These are phyloP conservation scores for Phaethon lepturus DNA, from an alignment of 2,113 vertebrate species.

Conservation along the genomic window DNA sequence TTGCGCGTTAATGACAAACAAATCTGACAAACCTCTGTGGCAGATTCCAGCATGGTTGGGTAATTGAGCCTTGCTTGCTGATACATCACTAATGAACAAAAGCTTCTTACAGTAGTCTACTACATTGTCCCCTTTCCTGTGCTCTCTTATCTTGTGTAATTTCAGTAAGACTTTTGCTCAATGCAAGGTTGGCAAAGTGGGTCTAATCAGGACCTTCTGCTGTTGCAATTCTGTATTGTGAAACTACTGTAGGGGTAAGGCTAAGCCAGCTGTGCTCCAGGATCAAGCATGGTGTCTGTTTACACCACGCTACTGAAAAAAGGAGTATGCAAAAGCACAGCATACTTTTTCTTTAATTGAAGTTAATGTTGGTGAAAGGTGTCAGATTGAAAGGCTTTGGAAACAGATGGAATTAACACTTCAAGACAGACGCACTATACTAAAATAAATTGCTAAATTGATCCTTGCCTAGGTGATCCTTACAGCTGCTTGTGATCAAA, in stretches of 20 bases:
- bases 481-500: constrained; percentile 35
- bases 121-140: neutral
- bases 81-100: neutral
- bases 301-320: accelerated
- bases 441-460: constrained; percentile 9
- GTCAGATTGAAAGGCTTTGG: neutral
- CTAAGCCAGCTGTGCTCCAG: neutral
- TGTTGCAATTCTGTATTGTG: constrained; percentile 26
- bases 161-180: neutral
- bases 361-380: neutral
- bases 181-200: neutral
- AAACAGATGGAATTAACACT: neutral
- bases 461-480: neutral
- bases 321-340: accelerated
- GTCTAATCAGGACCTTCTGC: neutral
- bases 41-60: neutral
- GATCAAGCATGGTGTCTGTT: neutral
- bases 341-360: neutral
- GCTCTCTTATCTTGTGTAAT: neutral
- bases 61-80: neutral
- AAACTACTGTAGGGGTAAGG: neutral
- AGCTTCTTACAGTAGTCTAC: neutral
- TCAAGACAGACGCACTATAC: neutral
- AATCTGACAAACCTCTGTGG: neutral
- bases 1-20: neutral